Base-by-base conservation (phyloP, 2,888 invertebrate genomes). In the Papilio gigon region DNA sequence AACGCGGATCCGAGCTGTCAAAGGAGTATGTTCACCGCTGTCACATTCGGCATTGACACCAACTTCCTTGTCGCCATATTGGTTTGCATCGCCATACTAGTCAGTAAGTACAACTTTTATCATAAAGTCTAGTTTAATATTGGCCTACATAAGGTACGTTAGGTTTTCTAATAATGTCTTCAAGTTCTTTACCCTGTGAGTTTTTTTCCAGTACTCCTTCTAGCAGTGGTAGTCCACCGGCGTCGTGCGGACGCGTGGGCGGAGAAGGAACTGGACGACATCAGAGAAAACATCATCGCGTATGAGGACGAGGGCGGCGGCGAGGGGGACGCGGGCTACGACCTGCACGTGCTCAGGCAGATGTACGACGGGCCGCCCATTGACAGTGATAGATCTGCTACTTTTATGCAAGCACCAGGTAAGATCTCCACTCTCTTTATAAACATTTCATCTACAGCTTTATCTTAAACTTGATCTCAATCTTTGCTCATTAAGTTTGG, bases 251-350 rank as follows among this genome's bases (percentile, higher is more conserved):
- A 97, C 78, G 96, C 96, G 68, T 95, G 97, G 92, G 95, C 96
- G 50, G 96, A 96, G 81, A 97, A 97, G 82, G 98, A 98, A 78
- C 95, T 98, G 75, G 98, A 99, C 80, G 98, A 99, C 82, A 98
- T 98, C 37, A 93, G 99, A 70, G 99, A 99, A 86, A 99, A 98
- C 79, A 98, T 99, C 72, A 97, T 99, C 77, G 97, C 98, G 77
- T 99, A 99, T 81, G 98, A 98, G 81, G 99, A 99, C 80, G 99
- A 99, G 86, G 99, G 99, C 17, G 99, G 99, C 82, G 99, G 99
- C 83, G 98, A 99, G 85, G 98, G 98, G 0, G 99, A 99, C 83
- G 97, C 98, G 1, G 96, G 96, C 1, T 98, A 97, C 86, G 98
- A 98, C 84, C 93, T 98, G 70, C 96, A 95, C 71, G 96, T 97